Percentiles rank a stretch among this genome's conserved stretches.
Evolutionary conservation across 1,140 invertebrate species (phyloP).

Genomic region (Piezodorus guildinii): DNA sequence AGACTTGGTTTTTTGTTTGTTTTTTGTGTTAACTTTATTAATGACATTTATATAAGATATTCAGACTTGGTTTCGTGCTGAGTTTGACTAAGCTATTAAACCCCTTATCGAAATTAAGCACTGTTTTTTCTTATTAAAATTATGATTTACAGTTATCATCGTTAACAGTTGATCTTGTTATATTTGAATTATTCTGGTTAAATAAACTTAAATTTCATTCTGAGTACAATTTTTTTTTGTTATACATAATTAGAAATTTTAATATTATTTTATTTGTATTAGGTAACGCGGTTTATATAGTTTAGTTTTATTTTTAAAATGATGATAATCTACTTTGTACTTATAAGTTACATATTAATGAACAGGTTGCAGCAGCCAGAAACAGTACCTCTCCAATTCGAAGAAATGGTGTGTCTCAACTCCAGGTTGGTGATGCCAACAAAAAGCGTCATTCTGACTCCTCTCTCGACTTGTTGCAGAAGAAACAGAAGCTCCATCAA

Average conservation of each 20-base stretch:
- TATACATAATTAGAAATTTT: slow-evolving; percentile 3
- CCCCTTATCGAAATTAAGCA: no score
- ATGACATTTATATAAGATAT: no score
- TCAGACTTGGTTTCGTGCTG: no score
- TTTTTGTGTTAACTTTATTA: no score
- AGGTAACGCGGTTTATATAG: no score
- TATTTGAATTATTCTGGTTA: neutral
- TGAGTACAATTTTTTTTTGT: slow-evolving; percentile 4
- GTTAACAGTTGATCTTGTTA: no score
- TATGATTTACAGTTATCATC: no score
- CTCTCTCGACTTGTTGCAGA: slow-evolving; percentile 17
- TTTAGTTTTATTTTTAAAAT: no score
- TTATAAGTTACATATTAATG: neutral
- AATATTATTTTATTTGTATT: neutral
- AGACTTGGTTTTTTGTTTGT: no score
- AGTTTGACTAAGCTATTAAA: no score
- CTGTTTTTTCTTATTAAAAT: no score
- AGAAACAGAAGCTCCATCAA: slow-evolving; percentile 20
- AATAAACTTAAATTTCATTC: slow-evolving; percentile 8
- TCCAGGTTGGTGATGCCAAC: slow-evolving; percentile 13
- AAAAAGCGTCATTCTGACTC: slow-evolving; percentile 32
- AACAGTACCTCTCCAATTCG: slow-evolving; percentile 18
- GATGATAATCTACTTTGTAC: no score
- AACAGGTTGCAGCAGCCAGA: slow-evolving; percentile 32
- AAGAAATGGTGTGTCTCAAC: slow-evolving; percentile 26